phyloP scores from a whole-genome alignment of 1,140 invertebrate species.

The Drosophila kurseongensis region DNA sequence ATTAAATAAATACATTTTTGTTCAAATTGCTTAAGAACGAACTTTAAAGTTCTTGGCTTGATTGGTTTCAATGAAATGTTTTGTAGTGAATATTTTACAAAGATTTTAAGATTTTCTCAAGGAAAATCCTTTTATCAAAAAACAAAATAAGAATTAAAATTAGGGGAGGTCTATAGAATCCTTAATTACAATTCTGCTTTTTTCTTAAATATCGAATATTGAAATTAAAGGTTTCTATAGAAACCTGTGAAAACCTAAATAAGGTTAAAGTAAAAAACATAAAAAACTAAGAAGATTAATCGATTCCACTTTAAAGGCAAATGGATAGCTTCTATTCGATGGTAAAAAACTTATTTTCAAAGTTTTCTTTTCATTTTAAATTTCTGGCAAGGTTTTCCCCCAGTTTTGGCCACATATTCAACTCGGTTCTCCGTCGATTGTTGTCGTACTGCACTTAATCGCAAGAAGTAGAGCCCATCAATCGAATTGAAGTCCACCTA shows the following conservation, averaged over 20 bases:
- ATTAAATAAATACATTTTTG: no score
- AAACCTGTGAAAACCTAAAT: neutral
- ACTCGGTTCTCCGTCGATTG: slow-evolving; percentile 13
- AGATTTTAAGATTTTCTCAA: no score
- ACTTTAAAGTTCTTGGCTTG: no score
- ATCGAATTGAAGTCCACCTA: slow-evolving; percentile 71
- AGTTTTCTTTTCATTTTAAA: slow-evolving; percentile 19
- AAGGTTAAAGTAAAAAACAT: neutral
- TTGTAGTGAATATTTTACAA: no score
- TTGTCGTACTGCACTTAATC: slow-evolving; percentile 42
- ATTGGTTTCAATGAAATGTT: no score
- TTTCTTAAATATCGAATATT: neutral
- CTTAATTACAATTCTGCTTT: no score
- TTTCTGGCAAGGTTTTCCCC: neutral
- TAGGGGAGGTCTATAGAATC: no score
- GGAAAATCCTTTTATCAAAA: no score
- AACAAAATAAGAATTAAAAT: no score
- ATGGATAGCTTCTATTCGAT: neutral
- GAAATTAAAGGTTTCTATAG: no score
- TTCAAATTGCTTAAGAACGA: no score
- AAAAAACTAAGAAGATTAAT: neutral
- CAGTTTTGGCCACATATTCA: slow-evolving; percentile 10
- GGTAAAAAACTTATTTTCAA: neutral
- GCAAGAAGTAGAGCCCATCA: slow-evolving; percentile 71
- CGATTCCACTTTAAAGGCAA: neutral